Base-by-base conservation (phyloP, 2,797 vertebrate genomes). In the Macrochelys suwanniensis region DNA sequence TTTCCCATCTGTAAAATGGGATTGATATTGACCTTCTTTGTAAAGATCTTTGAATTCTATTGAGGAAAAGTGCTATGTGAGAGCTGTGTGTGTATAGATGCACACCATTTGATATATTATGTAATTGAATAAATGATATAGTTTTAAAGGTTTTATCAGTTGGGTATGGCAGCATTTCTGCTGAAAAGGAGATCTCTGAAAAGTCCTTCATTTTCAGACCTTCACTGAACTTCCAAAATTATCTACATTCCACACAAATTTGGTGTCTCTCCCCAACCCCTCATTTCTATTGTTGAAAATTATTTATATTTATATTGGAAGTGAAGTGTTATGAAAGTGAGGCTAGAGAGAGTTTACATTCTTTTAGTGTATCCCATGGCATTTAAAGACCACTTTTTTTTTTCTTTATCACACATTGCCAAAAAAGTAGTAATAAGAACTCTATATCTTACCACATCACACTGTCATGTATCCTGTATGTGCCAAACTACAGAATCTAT, bases 21-120 rank as follows among this genome's bases (percentile, higher is more conserved):
- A 21, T 37, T 68, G 42, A 45, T 88, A 53, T 15, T 56, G 19
- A 45, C 87, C 19, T 25, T 51, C 88, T 23, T 23, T 85, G 42
- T 83, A 47, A 65, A 84, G 91, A 78, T 5, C 74, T 45, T 94
- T 71, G 49, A 82, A 53, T 89, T 84, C 78, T 92, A 68, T 87
- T 33, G 78, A 92, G 56, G 77, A 87, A 91, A n/a, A 68, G 1
- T 45, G 80, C 80, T 25, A 71, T 89, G 33, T 65, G 47, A 28
- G 23, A 28, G 11, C 13, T 21, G 4, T 68, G 8, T 68, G 15
- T 68, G 17, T 68, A 23, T 37, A 19, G n/a, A 68, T 37, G 65
- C 65, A 37, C 33, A 37, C 8, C 17, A 37, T 68, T 37, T 37
- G 21, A 21, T 65, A n/a, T 37, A 6, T 68, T 37, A 37, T 21